phyloP scores from a whole-genome alignment of 1,140 invertebrate genomes.

The Psilanteris sp. region DNA sequence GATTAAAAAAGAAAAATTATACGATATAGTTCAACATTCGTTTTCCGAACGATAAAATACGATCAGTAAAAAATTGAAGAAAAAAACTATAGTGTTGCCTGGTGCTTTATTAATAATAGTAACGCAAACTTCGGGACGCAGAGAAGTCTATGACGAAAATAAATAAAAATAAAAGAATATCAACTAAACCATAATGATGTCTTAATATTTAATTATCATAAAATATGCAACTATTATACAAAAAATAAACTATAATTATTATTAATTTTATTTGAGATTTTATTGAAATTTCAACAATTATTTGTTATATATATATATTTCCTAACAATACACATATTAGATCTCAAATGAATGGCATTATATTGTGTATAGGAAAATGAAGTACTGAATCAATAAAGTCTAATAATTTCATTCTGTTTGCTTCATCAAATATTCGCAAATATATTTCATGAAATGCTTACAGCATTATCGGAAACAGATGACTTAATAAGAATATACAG shows the following conservation, averaged over 20 bases:
- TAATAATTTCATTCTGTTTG: no score
- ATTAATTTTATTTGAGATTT: no score
- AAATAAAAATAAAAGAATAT: no score
- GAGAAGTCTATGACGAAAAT: conserved; percentile 1
- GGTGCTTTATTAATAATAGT: conserved; percentile 37
- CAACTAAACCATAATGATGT: no score
- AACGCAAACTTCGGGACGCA: conserved; percentile 3
- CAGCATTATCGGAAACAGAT: conserved; percentile 15
- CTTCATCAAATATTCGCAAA: not conserved
- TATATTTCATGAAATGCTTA: not conserved
- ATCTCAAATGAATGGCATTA: no score
- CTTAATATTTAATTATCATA: no score
- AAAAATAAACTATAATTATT: no score
- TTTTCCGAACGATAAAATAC: conserved; percentile 54
- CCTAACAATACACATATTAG: no score
- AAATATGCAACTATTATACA: no score
- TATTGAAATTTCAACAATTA: no score
- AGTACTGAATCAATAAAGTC: no score
- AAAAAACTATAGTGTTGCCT: conserved; percentile 23
- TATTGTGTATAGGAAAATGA: not conserved
- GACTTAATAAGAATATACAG: conserved; percentile 39
- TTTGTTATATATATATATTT: no score
- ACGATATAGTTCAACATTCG: conserved; percentile 49
- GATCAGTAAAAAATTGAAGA: conserved; percentile 46
- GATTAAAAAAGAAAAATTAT: conserved; percentile 61